Percentiles rank a stretch among this genome's conserved stretches.
phyloP scores from a whole-genome alignment of 1,140 invertebrate genomes.

The Apis dorsata region DNA sequence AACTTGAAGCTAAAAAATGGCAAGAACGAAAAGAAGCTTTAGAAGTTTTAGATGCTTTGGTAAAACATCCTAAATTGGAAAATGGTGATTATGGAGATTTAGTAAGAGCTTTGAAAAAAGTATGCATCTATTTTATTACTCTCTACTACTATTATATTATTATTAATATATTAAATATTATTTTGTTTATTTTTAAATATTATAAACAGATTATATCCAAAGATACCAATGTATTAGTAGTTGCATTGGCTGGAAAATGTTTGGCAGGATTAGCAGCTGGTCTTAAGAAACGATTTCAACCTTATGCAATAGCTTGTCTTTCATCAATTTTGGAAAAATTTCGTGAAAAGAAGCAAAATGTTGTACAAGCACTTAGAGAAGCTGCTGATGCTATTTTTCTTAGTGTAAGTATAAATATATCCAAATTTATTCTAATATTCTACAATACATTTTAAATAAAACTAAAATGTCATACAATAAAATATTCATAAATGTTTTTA shows the following conservation, averaged over 20 bases:
- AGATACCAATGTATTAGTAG: constrained; percentile 97
- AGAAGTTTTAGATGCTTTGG: constrained; percentile 88
- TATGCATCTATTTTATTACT: constrained; percentile 71
- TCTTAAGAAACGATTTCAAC: constrained; percentile 92
- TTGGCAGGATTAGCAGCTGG: constrained; percentile 91
- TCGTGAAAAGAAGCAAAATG: constrained; percentile 97
- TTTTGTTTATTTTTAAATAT: constrained; percentile 32
- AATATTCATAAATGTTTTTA: background rate
- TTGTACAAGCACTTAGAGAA: constrained; percentile 91
- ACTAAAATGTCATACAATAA: too few species aligned
- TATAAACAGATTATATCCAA: constrained; percentile 88
- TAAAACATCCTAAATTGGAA: constrained; percentile 93
- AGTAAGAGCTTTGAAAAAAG: constrained; percentile 93
- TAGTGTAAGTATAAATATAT: constrained; percentile 82
- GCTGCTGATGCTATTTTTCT: constrained; percentile 95
- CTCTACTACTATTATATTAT: constrained; percentile 45
- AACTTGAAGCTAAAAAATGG: constrained; percentile 98
- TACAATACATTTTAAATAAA: too few species aligned
- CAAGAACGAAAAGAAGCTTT: constrained; percentile 96
- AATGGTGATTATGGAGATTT: constrained; percentile 96
- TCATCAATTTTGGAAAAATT: constrained; percentile 95
- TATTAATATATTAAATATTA: constrained; percentile 41
- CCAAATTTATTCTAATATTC: too few species aligned
- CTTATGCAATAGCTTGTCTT: constrained; percentile 90
- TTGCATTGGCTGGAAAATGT: constrained; percentile 92